phyloP scores from a whole-genome alignment of 1,140 invertebrate genomes.

The Meloidogyne chitwoodi region DNA sequence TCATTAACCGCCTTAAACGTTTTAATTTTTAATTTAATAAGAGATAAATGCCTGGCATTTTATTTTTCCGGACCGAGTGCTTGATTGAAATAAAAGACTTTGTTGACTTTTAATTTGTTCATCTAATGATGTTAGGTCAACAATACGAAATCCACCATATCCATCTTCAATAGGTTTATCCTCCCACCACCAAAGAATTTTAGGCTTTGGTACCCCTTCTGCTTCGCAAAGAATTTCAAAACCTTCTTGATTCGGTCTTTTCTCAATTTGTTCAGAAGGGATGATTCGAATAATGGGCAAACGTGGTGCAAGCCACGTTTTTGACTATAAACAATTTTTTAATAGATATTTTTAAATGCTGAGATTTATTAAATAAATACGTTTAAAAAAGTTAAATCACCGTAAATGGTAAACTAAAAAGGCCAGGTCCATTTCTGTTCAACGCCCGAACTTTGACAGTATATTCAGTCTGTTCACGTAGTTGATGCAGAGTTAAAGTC shows the following conservation, averaged over 20 bases:
- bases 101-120: constrained; percentile 44
- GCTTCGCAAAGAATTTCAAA: constrained; percentile 53
- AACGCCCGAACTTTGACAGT: constrained; percentile 48
- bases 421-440: constrained; percentile 50
- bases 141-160: constrained; percentile 56
- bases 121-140: constrained; percentile 52
- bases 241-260: constrained; percentile 48
- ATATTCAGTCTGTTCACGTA: constrained; percentile 53
- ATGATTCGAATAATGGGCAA: neutral
- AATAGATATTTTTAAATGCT: neutral
- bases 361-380: neutral
- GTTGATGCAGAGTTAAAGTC: constrained; percentile 31
- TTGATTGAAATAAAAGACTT: constrained; percentile 51
- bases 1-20: constrained; percentile 44
- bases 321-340: neutral
- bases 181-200: constrained; percentile 59
- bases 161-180: constrained; percentile 50
- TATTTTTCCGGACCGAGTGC: constrained; percentile 48
- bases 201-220: constrained; percentile 54
- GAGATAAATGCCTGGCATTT: constrained; percentile 38
- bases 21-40: neutral
- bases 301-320: constrained; percentile 8
- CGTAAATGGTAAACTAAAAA: constrained; percentile 49
- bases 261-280: constrained; percentile 15
- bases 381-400: constrained; percentile 4